These are phyloP conservation scores for Narcine bancroftii DNA, from an alignment of 2,113 vertebrate genomes.

Conservation along the genomic window DNA sequence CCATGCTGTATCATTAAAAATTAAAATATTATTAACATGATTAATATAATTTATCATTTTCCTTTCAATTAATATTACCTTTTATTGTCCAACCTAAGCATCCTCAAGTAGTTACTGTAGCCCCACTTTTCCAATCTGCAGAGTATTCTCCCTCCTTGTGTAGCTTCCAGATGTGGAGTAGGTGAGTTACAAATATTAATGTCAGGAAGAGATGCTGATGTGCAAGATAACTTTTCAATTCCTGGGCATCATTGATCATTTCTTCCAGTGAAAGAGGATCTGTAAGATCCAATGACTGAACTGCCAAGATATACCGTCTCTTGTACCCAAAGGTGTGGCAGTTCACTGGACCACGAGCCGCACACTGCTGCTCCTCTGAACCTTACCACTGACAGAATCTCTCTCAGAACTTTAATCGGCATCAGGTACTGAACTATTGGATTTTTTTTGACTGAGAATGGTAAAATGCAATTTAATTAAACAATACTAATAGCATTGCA, in stretches of 20 bases:
- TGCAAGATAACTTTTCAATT: neutral
- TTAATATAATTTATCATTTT: neutral
- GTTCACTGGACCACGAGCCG: neutral
- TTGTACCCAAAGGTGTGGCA: neutral
- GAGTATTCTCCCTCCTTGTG: neutral
- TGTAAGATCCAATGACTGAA: neutral
- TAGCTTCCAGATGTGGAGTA: neutral
- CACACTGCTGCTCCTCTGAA: neutral
- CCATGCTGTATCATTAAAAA: no score
- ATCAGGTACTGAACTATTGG: neutral
- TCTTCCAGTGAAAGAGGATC: neutral
- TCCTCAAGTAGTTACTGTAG: neutral
- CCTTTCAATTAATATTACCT: neutral
- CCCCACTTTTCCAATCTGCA: neutral
- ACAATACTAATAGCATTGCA: neutral
- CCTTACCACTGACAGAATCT: neutral
- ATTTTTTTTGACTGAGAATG: neutral
- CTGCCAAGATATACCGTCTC: neutral
- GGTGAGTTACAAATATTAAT: neutral
- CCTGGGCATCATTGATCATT: neutral
- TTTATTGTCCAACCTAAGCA: neutral
- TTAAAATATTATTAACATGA: neutral
- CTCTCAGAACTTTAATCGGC: neutral
- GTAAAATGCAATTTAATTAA: neutral
- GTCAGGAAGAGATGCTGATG: neutral